Evolutionary conservation across 1,140 invertebrate genomes (phyloP).

Genomic region (Trichoplusia ni): DNA sequence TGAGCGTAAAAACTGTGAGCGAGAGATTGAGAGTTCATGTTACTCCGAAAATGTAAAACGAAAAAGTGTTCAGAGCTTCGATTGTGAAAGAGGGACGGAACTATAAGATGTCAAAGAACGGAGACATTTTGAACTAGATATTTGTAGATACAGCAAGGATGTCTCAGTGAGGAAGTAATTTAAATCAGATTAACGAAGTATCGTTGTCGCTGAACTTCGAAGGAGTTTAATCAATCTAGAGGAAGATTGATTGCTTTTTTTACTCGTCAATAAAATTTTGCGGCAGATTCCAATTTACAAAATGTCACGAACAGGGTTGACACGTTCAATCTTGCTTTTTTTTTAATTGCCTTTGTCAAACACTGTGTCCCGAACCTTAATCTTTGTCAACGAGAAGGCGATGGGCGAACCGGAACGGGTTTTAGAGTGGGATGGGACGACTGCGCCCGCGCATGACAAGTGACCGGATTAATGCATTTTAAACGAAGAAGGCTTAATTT

Average conservation of each 20-base stretch:
- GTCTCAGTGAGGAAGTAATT: conserved; percentile 38
- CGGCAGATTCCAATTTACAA: conserved; percentile 53
- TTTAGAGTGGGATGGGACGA: conserved; percentile 64
- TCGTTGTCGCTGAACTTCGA: conserved; percentile 20
- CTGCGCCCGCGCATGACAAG: conserved; percentile 71
- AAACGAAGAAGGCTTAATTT: conserved; percentile 80
- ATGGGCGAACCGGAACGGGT: conserved; percentile 66
- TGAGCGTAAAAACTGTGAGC: conserved; percentile 78
- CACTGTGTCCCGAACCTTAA: conserved; percentile 56
- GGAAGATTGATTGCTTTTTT: conserved; percentile 40
- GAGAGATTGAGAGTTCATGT: conserved; percentile 78
- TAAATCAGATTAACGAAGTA: conserved; percentile 14
- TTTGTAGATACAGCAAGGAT: conserved; percentile 9
- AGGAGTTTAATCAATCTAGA: conserved; percentile 27
- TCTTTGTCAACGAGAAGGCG: conserved; percentile 62
- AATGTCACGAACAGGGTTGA: conserved; percentile 52
- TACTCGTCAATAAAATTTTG: conserved; percentile 36
- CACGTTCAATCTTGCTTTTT: conserved; percentile 46
- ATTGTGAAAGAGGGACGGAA: conserved; percentile 60
- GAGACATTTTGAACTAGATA: conserved; percentile 33
- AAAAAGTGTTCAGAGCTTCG: conserved; percentile 51
- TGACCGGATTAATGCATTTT: conserved; percentile 80
- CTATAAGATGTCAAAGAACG: conserved; percentile 55
- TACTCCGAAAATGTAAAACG: conserved; percentile 71
- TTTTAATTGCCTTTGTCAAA: conserved; percentile 63